phyloP scores from a whole-genome alignment of 1,140 invertebrate genomes.

The Semibalanus balanoides region DNA sequence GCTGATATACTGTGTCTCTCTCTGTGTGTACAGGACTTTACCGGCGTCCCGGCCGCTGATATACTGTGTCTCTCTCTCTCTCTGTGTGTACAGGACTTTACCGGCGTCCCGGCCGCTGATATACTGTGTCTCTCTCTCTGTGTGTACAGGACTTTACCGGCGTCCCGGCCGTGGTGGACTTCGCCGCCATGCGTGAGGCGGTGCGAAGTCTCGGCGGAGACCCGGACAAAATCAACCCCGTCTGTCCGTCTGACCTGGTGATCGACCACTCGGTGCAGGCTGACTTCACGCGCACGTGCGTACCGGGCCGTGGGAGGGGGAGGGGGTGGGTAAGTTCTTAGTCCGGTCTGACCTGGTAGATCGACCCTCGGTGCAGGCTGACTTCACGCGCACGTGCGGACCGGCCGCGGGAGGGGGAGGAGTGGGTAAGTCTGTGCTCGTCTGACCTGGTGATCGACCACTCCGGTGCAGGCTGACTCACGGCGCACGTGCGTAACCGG shows the following conservation, averaged over 20 bases:
- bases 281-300: conserved; percentile 76
- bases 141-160: conserved; percentile 68
- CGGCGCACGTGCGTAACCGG: too few species aligned
- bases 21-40: conserved; percentile 52
- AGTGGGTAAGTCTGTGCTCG: too few species aligned
- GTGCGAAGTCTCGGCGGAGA: conserved; percentile 71
- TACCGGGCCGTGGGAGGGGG: too few species aligned
- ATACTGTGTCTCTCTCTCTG: conserved; percentile 5
- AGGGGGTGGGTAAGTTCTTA: too few species aligned
- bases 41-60: conserved; percentile 89
- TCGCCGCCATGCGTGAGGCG: conserved; percentile 96
- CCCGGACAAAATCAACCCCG: conserved; percentile 88
- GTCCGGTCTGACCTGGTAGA: too few species aligned
- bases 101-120: conserved; percentile 91
- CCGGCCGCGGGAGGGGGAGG: too few species aligned
- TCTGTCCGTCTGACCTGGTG: conserved; percentile 92
- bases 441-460: too few species aligned
- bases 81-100: conserved; percentile 54
- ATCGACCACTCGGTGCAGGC: conserved; percentile 98
- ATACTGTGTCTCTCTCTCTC: conserved; percentile 3
- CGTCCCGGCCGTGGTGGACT: conserved; percentile 96
- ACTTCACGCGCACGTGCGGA: too few species aligned
- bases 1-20: conserved; percentile 9
- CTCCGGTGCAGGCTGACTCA: too few species aligned
- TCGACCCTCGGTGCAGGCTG: too few species aligned